phyloP scores from a whole-genome alignment of 1,140 invertebrate species.

The Bombus superbus region DNA sequence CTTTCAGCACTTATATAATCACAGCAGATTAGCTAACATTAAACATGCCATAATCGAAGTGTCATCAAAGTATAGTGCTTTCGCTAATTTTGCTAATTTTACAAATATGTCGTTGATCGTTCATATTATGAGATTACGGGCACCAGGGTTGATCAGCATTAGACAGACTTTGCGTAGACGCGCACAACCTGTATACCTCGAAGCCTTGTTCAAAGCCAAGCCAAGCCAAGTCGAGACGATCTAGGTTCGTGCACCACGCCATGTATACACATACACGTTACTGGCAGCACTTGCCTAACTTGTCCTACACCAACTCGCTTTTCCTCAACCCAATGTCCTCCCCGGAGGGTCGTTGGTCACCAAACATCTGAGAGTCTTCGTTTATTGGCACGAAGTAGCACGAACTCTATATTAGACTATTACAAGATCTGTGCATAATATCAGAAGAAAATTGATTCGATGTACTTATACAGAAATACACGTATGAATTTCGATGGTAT shows the following conservation, averaged over 20 bases:
- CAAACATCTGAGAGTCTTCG: slow-evolving; percentile 50
- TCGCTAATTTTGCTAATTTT: neutral
- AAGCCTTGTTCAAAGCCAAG: slow-evolving; percentile 2
- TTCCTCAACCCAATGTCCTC: slow-evolving; percentile 22
- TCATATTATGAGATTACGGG: neutral
- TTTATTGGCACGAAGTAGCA: slow-evolving; percentile 32
- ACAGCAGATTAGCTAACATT: no score
- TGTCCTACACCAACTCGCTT: neutral
- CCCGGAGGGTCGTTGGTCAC: slow-evolving; percentile 54
- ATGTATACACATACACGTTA: neutral
- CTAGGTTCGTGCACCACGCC: neutral
- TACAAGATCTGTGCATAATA: neutral
- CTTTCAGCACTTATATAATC: no score
- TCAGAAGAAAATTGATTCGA: neutral
- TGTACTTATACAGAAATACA: neutral
- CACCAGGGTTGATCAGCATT: slow-evolving; percentile 25
- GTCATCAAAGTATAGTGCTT: no score
- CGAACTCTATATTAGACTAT: neutral
- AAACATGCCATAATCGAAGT: no score
- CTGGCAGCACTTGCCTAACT: slow-evolving; percentile 35
- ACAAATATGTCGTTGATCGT: neutral
- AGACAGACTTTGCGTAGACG: slow-evolving; percentile 57
- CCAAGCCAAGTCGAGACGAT: neutral
- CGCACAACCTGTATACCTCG: slow-evolving; percentile 4
- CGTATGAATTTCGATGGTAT: neutral